These are phyloP conservation scores for Trididemnum nubilum DNA, from an alignment of 23 tunicate species.

Conservation along the genomic window DNA sequence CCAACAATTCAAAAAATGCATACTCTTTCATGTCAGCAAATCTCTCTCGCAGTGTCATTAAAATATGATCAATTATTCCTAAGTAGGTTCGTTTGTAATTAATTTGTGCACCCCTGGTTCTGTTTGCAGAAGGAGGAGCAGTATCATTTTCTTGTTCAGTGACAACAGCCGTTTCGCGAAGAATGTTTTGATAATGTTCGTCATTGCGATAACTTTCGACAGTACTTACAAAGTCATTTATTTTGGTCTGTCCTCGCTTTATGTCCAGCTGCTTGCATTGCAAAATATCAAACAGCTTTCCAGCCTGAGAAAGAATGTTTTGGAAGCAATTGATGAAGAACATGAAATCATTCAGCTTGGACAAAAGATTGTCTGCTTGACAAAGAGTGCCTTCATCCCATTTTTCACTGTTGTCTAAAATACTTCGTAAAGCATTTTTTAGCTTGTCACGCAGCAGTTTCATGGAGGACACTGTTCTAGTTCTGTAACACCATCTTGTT, in stretches of 20 bases:
- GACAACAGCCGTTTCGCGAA: too few relatives aligned
- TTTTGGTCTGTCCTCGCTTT: too few relatives aligned
- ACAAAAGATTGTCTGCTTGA: too few relatives aligned
- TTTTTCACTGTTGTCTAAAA: slow-evolving; percentile 10
- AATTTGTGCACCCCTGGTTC: too few relatives aligned
- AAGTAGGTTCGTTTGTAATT: slow-evolving; percentile 5
- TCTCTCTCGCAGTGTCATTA: slow-evolving; percentile 9
- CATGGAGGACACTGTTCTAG: too few relatives aligned
- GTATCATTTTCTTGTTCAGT: slow-evolving; percentile 2
- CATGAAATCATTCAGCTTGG: too few relatives aligned
- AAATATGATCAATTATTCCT: slow-evolving; percentile 6
- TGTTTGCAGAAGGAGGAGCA: background rate
- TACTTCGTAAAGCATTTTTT: slow-evolving; percentile 14
- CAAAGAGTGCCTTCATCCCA: too few relatives aligned
- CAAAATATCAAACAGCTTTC: slow-evolving; percentile 21
- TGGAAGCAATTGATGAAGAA: too few relatives aligned
- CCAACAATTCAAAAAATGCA: slow-evolving; percentile 15
- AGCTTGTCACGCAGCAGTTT: background rate
- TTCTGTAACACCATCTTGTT: slow-evolving; percentile 25
- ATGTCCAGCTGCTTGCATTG: slow-evolving; percentile 27
- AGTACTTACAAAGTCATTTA: too few relatives aligned
- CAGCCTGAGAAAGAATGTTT: too few relatives aligned
- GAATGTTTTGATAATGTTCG: slow-evolving; percentile 6
- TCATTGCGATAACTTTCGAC: too few relatives aligned
- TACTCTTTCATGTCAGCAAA: slow-evolving; percentile 11